A percentile compares a stretch with the other conserved stretches of the same genome.
Evolutionary conservation across 1,140 invertebrate genomes (phyloP).

Genomic region (Hetaerina americana): DNA sequence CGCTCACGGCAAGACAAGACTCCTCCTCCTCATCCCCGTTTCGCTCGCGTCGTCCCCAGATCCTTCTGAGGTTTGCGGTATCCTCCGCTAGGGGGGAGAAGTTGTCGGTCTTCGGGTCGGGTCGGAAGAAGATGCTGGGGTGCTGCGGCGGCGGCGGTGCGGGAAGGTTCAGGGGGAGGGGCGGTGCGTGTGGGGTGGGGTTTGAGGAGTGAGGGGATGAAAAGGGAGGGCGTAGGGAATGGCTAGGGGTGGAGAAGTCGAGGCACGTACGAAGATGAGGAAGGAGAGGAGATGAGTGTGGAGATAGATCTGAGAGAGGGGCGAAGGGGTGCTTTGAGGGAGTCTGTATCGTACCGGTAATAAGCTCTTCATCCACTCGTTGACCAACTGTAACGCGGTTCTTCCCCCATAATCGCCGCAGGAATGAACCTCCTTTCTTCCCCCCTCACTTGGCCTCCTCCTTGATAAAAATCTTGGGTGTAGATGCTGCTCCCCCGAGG

Average conservation of each 20-base stretch:
- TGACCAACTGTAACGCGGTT: not conserved
- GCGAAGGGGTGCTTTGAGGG: not conserved
- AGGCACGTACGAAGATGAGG: too few species aligned
- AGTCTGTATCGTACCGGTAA: not conserved
- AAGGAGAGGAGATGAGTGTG: not conserved
- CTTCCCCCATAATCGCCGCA: not conserved
- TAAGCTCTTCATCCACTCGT: not conserved
- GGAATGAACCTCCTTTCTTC: too few species aligned
- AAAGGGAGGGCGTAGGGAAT: not conserved
- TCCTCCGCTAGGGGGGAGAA: not conserved
- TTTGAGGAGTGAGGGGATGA: not conserved
- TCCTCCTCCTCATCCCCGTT: not conserved
- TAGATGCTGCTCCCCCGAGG: too few species aligned
- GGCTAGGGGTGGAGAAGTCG: too few species aligned
- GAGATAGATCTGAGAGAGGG: not conserved
- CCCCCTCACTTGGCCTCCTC: too few species aligned
- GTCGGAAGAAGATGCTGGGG: not conserved
- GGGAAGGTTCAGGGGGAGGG: not conserved
- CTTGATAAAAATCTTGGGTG: too few species aligned
- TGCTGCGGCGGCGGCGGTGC: not conserved
- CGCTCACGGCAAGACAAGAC: too few species aligned
- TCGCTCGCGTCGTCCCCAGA: not conserved
- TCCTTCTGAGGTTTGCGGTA: not conserved
- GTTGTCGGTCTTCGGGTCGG: not conserved
- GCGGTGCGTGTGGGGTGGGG: not conserved